These are phyloP conservation scores for Cyclopterus lumpus DNA, from an alignment of 2,797 vertebrate genomes.

Conservation along the genomic window DNA sequence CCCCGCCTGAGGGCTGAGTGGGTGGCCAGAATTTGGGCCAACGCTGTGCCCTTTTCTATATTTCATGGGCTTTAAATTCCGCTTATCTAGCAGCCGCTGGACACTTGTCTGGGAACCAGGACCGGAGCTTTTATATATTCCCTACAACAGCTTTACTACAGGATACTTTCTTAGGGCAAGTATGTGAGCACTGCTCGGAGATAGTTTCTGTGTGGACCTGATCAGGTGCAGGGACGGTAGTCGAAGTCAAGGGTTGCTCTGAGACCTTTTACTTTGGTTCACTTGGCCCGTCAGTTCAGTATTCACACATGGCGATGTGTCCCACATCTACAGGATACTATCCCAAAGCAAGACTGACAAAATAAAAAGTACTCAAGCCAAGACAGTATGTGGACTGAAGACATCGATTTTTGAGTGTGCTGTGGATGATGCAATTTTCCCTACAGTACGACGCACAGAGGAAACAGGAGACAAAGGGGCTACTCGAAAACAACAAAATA, in stretches of 20 bases:
- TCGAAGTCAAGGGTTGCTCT: background rate
- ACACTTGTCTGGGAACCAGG: conserved; percentile 34
- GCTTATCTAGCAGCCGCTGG: conserved; percentile 52
- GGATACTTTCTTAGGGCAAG: conserved; percentile 15
- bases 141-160: conserved; percentile 43
- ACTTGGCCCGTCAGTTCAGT: background rate
- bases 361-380: background rate
- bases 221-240: background rate
- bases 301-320: background rate
- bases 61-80: conserved; percentile 76
- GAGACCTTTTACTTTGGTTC: background rate
- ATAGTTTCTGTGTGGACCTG: background rate
- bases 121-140: conserved; percentile 34
- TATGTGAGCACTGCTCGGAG: background rate
- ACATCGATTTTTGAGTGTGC: background rate
- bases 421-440: background rate
- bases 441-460: background rate
- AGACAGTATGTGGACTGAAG: background rate
- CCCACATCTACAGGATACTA: background rate
- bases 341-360: background rate
- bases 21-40: conserved; percentile 70
- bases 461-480: background rate
- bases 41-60: conserved; percentile 70
- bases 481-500: background rate
- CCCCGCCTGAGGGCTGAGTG: conserved; percentile 64